These are phyloP conservation scores for Lasioglossum vierecki DNA, from an alignment of 2,888 invertebrate species.

Conservation along the genomic window DNA sequence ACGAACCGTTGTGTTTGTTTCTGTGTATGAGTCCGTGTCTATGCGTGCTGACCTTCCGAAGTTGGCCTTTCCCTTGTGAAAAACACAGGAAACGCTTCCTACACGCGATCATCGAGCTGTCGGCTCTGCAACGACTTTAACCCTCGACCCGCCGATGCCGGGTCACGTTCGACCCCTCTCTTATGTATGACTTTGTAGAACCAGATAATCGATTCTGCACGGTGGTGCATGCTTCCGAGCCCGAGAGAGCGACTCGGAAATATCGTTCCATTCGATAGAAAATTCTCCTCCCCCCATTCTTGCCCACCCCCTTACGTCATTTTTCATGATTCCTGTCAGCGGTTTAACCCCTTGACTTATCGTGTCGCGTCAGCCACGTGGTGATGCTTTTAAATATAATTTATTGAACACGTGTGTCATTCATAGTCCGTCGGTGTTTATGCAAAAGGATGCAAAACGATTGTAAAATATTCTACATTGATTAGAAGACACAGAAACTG, in stretches of 20 bases:
- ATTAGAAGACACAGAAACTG: too few relatives aligned
- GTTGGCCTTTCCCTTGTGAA: slow-evolving; percentile 34
- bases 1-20: too few relatives aligned
- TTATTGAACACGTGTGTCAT: not conserved
- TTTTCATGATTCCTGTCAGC: not conserved
- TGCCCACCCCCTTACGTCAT: not conserved
- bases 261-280: not conserved
- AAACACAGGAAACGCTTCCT: slow-evolving; percentile 18
- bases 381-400: not conserved
- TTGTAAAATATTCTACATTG: not conserved
- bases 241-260: not conserved
- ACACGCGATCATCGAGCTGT: not conserved
- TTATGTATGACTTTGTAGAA: not conserved
- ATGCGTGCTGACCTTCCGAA: not conserved
- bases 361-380: not conserved
- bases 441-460: not conserved
- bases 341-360: slow-evolving; percentile 5
- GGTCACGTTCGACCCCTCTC: slow-evolving; percentile 1
- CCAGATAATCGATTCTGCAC: not conserved
- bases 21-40: not conserved
- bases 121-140: not conserved
- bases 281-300: not conserved
- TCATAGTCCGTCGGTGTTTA: not conserved
- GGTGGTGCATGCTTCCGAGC: not conserved
- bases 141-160: not conserved